A percentile compares a stretch with the other conserved stretches of the same genome.
Evolutionary conservation across 1,140 invertebrate genomes (phyloP).

Genomic region (Drosophila guanche): DNA sequence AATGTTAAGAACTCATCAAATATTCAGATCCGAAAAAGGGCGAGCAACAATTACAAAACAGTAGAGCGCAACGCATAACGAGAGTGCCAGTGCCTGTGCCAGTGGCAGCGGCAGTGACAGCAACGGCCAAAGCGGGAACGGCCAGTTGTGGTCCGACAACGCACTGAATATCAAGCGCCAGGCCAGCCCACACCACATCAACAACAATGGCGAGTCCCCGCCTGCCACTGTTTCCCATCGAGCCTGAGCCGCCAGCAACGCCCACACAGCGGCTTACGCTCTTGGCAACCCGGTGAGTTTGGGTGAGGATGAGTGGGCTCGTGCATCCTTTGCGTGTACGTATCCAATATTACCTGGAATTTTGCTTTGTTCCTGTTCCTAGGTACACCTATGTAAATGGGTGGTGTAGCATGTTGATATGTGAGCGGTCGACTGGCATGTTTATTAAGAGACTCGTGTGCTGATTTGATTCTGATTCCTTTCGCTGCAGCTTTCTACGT

Average conservation of each 20-base stretch:
- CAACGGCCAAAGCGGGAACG: constrained; percentile 13
- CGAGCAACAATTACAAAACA: constrained; percentile 35
- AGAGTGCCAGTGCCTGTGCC: not conserved
- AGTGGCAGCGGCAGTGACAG: not conserved
- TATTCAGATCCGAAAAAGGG: constrained; percentile 55
- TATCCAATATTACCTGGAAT: not conserved
- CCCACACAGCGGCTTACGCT: constrained; percentile 59
- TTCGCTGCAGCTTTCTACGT: constrained; percentile 57
- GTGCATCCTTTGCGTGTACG: constrained; percentile 1
- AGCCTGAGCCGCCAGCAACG: constrained; percentile 59
- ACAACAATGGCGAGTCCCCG: constrained; percentile 36
- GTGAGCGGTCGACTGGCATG: not conserved
- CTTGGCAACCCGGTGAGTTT: constrained; percentile 59
- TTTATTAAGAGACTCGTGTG: not conserved
- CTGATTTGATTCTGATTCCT: constrained; percentile 1
- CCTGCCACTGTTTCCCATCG: constrained; percentile 75
- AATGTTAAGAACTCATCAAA: constrained; percentile 76
- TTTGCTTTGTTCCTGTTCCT: too few relatives aligned
- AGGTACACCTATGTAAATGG: not conserved
- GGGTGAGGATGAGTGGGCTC: too few relatives aligned
- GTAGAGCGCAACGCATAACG: not conserved
- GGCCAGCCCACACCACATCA: not conserved
- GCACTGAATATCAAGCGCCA: constrained; percentile 19
- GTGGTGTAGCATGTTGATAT: constrained; percentile 14
- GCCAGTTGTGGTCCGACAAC: constrained; percentile 19